Base-by-base conservation (phyloP, 2,113 vertebrate genomes). In the Corynorhinus townsendii region DNA sequence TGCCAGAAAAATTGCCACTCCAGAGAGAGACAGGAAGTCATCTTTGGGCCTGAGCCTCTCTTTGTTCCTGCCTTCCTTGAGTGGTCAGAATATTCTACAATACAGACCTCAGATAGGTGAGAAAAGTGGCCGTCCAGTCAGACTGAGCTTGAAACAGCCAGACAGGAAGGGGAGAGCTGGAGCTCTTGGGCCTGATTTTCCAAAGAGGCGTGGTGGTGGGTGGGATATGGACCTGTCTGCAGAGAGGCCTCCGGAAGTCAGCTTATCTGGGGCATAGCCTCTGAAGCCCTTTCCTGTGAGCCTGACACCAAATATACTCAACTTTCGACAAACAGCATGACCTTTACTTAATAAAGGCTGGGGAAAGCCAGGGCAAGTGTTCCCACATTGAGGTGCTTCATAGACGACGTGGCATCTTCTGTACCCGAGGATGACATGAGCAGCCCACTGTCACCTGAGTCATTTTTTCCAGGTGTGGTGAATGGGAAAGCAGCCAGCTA, bases 341-440 rank as follows among this genome's bases (percentile, higher is more conserved):
- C 95, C 96, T 97, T 97, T 95, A 59, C 85, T 80, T 76, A 45
- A 82, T 28, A 77, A 73, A 92, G 81, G 33, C 47, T 54, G 96
- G 93, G 87, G 72, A 96, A 97, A 92, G 90, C 68, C 95, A 64
- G 84, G 56, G 59, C 59, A 43, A 35, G 8, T 3, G 17, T 71
- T 73, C 68, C 64, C 56, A 86, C 92, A 95, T 94, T 96, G 96
- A 97, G 93, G 91, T 86, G 68, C 72, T 88, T 81, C 64, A 52
- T 69, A 88, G 92, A 56, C 3, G 1, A 47, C 3, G 2, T 83
- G 80, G 66, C 81, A 35, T 76, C 93, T 90, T 92, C 85, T 62
- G 12, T 82, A 54, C 47, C 15, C 4, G 24, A 80, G 86, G 17
- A 33, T 77, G 71, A 75, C 71, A 96, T 20, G 56, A 77, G 35